These are phyloP conservation scores for Phrixothrix hirtus DNA, from an alignment of 2,888 invertebrate species.

Conservation along the genomic window DNA sequence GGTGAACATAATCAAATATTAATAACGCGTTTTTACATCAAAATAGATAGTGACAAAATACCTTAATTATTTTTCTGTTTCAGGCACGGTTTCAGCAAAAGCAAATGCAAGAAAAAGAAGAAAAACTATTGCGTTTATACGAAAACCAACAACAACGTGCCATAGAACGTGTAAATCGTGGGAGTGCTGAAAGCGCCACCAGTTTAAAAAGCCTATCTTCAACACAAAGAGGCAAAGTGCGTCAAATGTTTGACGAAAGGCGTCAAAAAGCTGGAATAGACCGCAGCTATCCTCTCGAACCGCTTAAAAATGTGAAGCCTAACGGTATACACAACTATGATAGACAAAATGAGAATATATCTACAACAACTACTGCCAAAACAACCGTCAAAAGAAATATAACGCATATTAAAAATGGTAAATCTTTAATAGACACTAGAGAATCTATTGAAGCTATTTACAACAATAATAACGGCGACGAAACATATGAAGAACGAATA, in stretches of 20 bases:
- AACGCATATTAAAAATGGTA: conserved; percentile 52
- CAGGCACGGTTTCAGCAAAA: conserved; percentile 84
- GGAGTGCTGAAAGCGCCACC: conserved; percentile 58
- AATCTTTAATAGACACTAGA: conserved; percentile 52
- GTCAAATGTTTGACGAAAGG: conserved; percentile 85
- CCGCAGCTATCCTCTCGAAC: conserved; percentile 80
- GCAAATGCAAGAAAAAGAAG: conserved; percentile 79
- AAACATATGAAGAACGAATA: conserved; percentile 47
- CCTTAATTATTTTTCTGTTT: too few relatives aligned
- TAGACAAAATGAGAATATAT: conserved; percentile 62
- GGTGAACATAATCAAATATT: too few relatives aligned
- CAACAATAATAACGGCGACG: conserved; percentile 50
- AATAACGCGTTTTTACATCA: too few relatives aligned
- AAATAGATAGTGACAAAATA: too few relatives aligned
- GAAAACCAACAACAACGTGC: conserved; percentile 70
- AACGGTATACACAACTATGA: conserved; percentile 33
- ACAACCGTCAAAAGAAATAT: conserved; percentile 52
- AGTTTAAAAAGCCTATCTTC: conserved; percentile 41
- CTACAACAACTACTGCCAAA: conserved; percentile 50
- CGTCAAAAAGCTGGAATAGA: conserved; percentile 77
- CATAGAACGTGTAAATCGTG: conserved; percentile 62
- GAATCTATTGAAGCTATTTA: conserved; percentile 51
- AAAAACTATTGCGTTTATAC: conserved; percentile 72
- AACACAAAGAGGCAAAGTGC: conserved; percentile 55
- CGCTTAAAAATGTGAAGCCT: conserved; percentile 60